Percentiles rank a stretch among this genome's conserved stretches.
Conservation (phyloP, 1,140 invertebrate genomes). For the Eurosta solidaginis region DNA sequence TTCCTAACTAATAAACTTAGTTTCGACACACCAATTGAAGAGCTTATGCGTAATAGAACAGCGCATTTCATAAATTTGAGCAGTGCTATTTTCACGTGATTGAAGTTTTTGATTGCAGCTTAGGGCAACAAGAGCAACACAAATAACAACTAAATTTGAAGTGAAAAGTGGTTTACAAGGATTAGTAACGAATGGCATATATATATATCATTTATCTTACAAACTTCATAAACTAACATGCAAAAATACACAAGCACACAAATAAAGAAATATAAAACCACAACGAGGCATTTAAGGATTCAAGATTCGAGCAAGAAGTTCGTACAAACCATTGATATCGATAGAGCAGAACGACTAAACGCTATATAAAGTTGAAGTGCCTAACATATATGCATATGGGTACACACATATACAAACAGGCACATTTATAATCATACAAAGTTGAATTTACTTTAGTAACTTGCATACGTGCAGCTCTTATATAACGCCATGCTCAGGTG, state of each 20-base stretch:
- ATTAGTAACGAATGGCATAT: background rate
- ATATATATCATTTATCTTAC: background rate
- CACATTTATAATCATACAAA: background rate
- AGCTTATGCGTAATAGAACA: background rate
- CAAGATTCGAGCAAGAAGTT: background rate
- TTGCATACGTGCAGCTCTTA: background rate
- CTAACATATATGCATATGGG: background rate
- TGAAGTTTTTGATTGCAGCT: background rate
- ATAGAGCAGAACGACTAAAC: background rate
- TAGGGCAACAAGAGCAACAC: background rate
- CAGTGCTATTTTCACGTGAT: background rate
- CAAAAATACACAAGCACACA: background rate
- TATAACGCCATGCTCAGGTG: constrained; percentile 17
- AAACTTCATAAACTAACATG: background rate
- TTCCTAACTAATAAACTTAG: background rate
- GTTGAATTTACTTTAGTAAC: background rate
- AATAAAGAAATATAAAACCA: background rate
- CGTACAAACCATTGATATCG: background rate
- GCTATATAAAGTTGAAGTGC: background rate
- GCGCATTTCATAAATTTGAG: background rate
- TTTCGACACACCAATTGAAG: background rate
- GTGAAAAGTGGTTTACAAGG: background rate
- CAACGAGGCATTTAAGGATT: background rate
- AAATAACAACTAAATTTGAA: background rate
- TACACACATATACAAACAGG: background rate